Percentiles rank a stretch among this genome's conserved stretches.
Conservation (phyloP, 2,888 invertebrate species). For the Nemapogon koenigi region DNA sequence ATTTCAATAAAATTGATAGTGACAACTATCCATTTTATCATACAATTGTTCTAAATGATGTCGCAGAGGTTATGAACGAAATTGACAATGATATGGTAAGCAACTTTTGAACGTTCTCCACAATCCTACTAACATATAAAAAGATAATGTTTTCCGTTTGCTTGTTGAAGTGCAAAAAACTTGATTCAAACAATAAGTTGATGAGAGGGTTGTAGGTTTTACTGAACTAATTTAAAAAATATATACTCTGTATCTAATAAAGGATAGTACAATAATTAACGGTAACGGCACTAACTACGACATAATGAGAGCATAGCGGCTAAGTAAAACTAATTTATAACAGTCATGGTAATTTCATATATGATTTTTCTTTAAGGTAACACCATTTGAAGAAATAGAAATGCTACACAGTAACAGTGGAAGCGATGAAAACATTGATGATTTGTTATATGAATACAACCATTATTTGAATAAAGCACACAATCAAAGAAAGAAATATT, state of each 20-base stretch:
- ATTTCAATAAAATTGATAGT: conserved; percentile 29
- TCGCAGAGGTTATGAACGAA: conserved; percentile 47
- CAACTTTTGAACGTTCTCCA: no score
- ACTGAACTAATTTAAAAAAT: no score
- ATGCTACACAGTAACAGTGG: conserved; percentile 30
- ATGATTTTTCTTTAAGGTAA: conserved; percentile 26
- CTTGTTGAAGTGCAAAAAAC: no score
- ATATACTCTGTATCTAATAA: no score
- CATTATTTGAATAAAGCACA: conserved; percentile 47
- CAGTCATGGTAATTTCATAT: neutral
- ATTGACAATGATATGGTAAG: conserved; percentile 40
- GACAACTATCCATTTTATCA: conserved; percentile 36
- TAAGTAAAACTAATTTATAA: no score
- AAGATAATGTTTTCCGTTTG: no score
- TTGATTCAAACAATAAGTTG: no score
- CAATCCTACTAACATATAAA: no score
- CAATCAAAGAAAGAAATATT: conserved; percentile 35
- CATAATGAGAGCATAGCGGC: no score
- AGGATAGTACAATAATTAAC: no score
- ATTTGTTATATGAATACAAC: conserved; percentile 46
- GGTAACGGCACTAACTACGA: no score
- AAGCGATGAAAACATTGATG: conserved; percentile 43
- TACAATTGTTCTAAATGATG: conserved; percentile 45
- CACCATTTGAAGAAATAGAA: conserved; percentile 28
- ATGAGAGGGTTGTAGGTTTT: no score